A percentile compares a stretch with the other conserved stretches of the same genome.
These are phyloP conservation scores for Monochamus saltuarius DNA, from an alignment of 1,140 invertebrate species.

Conservation along the genomic window DNA sequence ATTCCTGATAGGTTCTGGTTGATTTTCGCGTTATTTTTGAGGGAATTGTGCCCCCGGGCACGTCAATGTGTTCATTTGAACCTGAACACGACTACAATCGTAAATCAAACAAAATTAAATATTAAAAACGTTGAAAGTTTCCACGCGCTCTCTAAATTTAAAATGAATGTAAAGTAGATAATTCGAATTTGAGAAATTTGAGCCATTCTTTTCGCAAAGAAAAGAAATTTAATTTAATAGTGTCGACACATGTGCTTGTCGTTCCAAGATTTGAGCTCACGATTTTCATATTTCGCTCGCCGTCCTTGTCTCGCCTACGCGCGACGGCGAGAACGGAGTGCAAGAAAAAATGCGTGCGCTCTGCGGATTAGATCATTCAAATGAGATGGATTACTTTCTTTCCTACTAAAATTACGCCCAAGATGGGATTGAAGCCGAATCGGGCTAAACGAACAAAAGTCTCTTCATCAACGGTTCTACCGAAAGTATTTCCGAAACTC, in stretches of 20 bases:
- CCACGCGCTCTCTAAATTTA: conserved; percentile 49
- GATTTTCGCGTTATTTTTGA: too few relatives aligned
- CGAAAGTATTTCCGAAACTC: too few relatives aligned
- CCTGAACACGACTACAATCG: conserved; percentile 48
- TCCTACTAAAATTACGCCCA: conserved; percentile 22
- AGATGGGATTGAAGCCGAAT: conserved; percentile 5
- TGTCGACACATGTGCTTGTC: conserved; percentile 52
- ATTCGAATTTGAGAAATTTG: conserved; percentile 52
- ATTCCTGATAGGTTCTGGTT: too few relatives aligned
- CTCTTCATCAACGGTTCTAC: too few relatives aligned
- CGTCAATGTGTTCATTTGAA: conserved; percentile 34
- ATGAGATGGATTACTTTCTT: conserved; percentile 24
- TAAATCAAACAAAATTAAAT: conserved; percentile 54
- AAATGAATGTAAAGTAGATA: conserved; percentile 55
- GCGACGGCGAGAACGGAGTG: conserved; percentile 10
- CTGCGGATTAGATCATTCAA: conserved; percentile 24
- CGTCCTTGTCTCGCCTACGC: conserved; percentile 28
- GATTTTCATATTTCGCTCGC: conserved; percentile 45
- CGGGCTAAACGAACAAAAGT: conserved; percentile 8
- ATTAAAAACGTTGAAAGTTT: conserved; percentile 52
- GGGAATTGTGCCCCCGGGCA: not conserved
- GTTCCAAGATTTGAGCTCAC: conserved; percentile 44
- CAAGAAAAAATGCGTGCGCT: conserved; percentile 17
- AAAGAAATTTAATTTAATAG: conserved; percentile 54
- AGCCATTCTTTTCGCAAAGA: conserved; percentile 48